phyloP scores from a whole-genome alignment of 53 echinoderm and acorn worm species.

The Holothuria scabra region DNA sequence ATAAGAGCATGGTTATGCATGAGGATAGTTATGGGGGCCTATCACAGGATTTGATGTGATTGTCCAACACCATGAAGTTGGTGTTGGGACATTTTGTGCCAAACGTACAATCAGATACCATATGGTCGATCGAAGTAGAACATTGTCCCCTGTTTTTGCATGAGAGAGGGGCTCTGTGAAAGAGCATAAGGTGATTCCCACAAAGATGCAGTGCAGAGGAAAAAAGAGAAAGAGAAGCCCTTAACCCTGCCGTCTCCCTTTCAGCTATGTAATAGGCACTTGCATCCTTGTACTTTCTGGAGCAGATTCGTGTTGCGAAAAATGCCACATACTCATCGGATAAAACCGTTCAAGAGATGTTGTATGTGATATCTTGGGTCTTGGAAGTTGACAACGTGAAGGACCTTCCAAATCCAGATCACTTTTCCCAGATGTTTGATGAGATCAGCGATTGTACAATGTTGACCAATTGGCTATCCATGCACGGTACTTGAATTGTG shows the following conservation, averaged over 20 bases:
- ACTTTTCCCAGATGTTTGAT: constrained; percentile 59
- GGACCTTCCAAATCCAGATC: constrained; percentile 39
- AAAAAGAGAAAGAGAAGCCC: constrained; percentile 24
- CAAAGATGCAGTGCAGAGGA: constrained; percentile 20
- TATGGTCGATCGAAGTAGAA: constrained; percentile 59
- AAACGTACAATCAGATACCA: constrained; percentile 48
- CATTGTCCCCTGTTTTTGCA: constrained; percentile 45
- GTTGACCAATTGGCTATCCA: constrained; percentile 51
- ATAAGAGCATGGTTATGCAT: too few relatives aligned
- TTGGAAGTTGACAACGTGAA: constrained; percentile 41
- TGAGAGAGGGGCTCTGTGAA: constrained; percentile 35
- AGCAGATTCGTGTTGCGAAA: constrained; percentile 54
- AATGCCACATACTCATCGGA: constrained; percentile 62
- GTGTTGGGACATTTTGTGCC: constrained; percentile 55
- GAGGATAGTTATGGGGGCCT: too few relatives aligned
- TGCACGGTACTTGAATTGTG: constrained; percentile 36
- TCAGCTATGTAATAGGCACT: constrained; percentile 56
- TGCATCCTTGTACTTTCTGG: constrained; percentile 52
- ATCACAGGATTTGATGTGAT: too few relatives aligned
- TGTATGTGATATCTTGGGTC: constrained; percentile 50
- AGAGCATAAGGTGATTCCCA: constrained; percentile 49
- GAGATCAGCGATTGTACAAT: constrained; percentile 53
- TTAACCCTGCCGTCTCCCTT: constrained; percentile 43
- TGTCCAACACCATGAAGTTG: constrained; percentile 39
- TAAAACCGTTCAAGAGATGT: constrained; percentile 62